A percentile compares a stretch with the other conserved stretches of the same genome.
These are phyloP conservation scores for Chironomus tentans DNA, from an alignment of 2,888 invertebrate genomes.

Conservation along the genomic window DNA sequence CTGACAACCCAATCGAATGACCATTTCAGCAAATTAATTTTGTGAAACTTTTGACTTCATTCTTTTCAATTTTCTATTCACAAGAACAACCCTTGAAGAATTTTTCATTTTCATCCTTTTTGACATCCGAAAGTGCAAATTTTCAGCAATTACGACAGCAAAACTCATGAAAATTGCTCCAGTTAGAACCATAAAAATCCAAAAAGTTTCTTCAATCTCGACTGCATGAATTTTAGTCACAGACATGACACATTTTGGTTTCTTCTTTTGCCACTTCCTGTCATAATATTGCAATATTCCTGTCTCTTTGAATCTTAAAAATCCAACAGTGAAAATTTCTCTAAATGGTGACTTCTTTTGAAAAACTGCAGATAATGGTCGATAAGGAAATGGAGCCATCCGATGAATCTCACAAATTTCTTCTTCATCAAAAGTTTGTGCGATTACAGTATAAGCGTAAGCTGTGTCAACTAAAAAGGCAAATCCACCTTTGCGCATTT, in stretches of 20 bases:
- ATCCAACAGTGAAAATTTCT: slow-evolving; percentile 25
- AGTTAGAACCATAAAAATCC: background rate
- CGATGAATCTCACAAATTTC: slow-evolving; percentile 44
- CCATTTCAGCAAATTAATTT: too few relatives aligned
- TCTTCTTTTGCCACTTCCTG: slow-evolving; percentile 36
- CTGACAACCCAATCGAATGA: too few relatives aligned
- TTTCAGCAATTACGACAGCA: background rate
- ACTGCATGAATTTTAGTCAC: slow-evolving; percentile 10
- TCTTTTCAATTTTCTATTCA: background rate
- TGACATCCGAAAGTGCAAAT: background rate
- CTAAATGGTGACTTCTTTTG: slow-evolving; percentile 32
- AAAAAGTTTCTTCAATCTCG: background rate
- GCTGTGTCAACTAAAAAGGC: slow-evolving; percentile 44
- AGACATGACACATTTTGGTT: slow-evolving; percentile 36
- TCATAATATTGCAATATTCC: slow-evolving; percentile 36
- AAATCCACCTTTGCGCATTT: slow-evolving; percentile 41
- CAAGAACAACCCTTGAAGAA: background rate
- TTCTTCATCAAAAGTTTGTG: slow-evolving; percentile 40
- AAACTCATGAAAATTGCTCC: background rate
- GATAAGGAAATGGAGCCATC: slow-evolving; percentile 36
- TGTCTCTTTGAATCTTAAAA: slow-evolving; percentile 37
- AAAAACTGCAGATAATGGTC: slow-evolving; percentile 36
- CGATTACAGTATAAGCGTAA: slow-evolving; percentile 43
- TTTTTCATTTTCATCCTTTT: background rate
- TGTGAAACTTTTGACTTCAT: background rate